Evolutionary conservation across 2,113 vertebrate genomes (phyloP), one percentile per base, ranked within the genome.

Genomic region (Ceyx melanurus): DNA sequence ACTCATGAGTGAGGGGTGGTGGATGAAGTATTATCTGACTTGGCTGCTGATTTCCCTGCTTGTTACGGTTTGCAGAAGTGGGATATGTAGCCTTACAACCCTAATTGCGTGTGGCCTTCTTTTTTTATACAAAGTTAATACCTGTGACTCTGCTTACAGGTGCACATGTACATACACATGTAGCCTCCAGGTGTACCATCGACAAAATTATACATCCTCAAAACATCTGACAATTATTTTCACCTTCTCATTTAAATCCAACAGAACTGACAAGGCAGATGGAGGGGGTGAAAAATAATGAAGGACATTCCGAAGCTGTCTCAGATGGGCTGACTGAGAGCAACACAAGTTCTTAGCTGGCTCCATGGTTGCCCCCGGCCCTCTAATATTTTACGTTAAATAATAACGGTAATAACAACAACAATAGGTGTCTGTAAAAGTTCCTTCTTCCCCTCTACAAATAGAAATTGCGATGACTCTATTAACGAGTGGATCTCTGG

Each of bases 91-190:
- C 23, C 28, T 42, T 22, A 4, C 7, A 68, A 67, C 18, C 18
- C 5, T 26, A 28, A 37, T 33, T 40, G 43, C 0, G 0, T 4
- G 25, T 5, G 13, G 23, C 16, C 13, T 53, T 37, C 9, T 13
- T 35, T 50, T 15, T 28, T 37, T 76, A 20, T 28, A 33, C 0
- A 0, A 56, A 3, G 2, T 37, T n/a, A 81, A 70, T 71, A 80
- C 26, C 51, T 4, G 14, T 29, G n/a, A 48, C 18, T 67, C 7
- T 0, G 0, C 35, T 67, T 81, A 78, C 14, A 60, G 56, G 31
- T 46, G 22, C 0, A 0, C 6, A 2, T 0, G 3, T 31, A 7
- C 0, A 35, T 2, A 5, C 4, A 40, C 12, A 8, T 1, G 4
- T 5, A 31, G 51, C 26, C 28, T 64, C 37, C 70, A 40, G 10